Evolutionary conservation across 2,888 invertebrate species (phyloP), one percentile per base, ranked within the genome.

Genomic region (Eupithecia tripunctaria): DNA sequence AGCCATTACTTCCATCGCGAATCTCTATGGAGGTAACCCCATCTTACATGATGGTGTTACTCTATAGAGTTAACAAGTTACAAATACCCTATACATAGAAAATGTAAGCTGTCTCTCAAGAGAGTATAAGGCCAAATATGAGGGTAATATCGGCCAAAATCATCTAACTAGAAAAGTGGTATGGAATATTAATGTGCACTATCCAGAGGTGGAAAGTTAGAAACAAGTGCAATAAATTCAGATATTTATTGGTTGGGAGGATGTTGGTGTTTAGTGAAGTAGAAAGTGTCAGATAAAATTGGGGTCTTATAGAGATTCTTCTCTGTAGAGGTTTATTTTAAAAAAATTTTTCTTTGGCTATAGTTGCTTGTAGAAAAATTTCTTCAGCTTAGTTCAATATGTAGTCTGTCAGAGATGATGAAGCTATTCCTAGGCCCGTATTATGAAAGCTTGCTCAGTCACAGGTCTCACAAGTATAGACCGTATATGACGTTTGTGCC

Each of bases 131-230:
- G 69, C 75, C 76, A 77, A 79, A 81, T 82, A 82, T 79, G 75
- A 78, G 75, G 71, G 64, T 68, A 76, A 77, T 80, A 79, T 80
- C 80, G 70, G 60, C 76, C 73, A 76, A 80, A 82, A 81, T 81
- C 81, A 81, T 84, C 72, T 77, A 69, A 82, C 82, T 82, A 76
- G 81, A 83, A 84, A 84, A 84, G 82, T 82, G 79, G 79, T 71
- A 69, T 78, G 68, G 78, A 84, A 82, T 83, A 83, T 81, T 83
- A 81, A 84, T 81, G 75, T 71, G 68, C 68, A 76, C 78, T 77
- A 79, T 71, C 60, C 73, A 64, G n/a, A 71, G 76, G 68, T 74
- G 56, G 65, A 47, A 78, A 78, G 74, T 78, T 71, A 70, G 77
- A 67, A 76, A 76, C 76, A 78, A 78, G 76, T 70, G 41, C 71